These are phyloP conservation scores for Rhyacophila evoluta DNA, from an alignment of 2,888 invertebrate genomes.

Conservation along the genomic window DNA sequence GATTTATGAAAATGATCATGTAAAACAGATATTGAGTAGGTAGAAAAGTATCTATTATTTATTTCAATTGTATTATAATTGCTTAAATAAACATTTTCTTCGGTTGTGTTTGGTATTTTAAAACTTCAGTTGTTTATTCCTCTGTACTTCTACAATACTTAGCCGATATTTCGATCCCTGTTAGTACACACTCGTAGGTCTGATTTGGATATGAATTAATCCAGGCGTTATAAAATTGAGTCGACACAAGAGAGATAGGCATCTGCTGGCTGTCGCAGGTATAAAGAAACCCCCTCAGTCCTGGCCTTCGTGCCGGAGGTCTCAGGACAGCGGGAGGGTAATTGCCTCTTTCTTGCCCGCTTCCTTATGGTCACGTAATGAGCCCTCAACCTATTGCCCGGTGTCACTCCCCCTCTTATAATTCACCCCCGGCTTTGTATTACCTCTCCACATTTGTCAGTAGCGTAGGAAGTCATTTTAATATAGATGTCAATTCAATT, in stretches of 20 bases:
- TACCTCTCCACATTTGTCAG: background rate
- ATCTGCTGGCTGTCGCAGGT: background rate
- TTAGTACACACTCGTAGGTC: no score
- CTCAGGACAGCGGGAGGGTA: slow-evolving; percentile 49
- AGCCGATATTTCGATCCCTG: background rate
- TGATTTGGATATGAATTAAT: background rate
- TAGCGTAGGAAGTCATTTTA: background rate
- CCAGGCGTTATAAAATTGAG: slow-evolving; percentile 23
- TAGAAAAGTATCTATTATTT: no score
- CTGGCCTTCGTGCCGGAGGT: slow-evolving; percentile 15
- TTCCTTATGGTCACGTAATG: slow-evolving; percentile 53
- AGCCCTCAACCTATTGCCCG: slow-evolving; percentile 35
- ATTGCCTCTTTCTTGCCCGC: slow-evolving; percentile 50
- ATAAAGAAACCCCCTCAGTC: slow-evolving; percentile 19
- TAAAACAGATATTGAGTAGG: no score
- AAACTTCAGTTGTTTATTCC: no score
- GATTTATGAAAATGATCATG: no score
- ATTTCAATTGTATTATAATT: no score
- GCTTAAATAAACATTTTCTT: no score
- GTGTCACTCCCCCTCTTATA: slow-evolving; percentile 32
- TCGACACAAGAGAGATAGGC: slow-evolving; percentile 28
- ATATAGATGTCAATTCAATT: no score
- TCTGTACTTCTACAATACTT: no score
- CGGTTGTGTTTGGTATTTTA: no score
- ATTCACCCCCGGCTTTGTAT: background rate